Conservation (phyloP, 2,888 invertebrate genomes). For the Temnothorax ravouxi region DNA sequence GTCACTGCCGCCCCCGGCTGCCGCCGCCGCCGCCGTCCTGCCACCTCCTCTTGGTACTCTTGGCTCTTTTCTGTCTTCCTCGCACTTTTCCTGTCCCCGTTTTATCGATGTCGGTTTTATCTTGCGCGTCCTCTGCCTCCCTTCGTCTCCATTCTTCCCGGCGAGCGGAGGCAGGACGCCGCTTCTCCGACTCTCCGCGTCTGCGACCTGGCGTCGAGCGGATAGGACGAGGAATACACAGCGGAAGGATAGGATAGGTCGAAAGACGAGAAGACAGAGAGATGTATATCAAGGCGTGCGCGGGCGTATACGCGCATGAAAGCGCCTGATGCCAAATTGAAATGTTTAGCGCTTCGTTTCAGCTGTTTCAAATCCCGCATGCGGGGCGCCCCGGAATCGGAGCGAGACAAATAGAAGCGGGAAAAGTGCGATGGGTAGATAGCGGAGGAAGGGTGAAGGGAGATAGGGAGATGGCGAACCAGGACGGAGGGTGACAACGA, state of each 20-base stretch:
- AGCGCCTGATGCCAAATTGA: slow-evolving; percentile 85
- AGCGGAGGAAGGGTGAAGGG: slow-evolving; percentile 45
- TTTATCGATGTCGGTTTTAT: slow-evolving; percentile 58
- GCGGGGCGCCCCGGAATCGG: slow-evolving; percentile 63
- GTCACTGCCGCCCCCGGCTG: slow-evolving; percentile 39
- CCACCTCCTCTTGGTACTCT: slow-evolving; percentile 63
- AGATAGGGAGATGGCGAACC: slow-evolving; percentile 44
- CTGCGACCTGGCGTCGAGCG: slow-evolving; percentile 58
- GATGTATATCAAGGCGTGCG: slow-evolving; percentile 58
- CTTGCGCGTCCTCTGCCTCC: slow-evolving; percentile 47
- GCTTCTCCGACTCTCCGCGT: slow-evolving; percentile 29
- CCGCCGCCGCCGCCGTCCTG: slow-evolving; percentile 50
- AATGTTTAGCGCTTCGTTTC: slow-evolving; percentile 86
- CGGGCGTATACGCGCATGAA: slow-evolving; percentile 32
- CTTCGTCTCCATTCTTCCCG: slow-evolving; percentile 27
- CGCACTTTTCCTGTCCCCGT: slow-evolving; percentile 55
- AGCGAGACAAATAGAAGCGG: slow-evolving; percentile 39
- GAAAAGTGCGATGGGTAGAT: slow-evolving; percentile 50
- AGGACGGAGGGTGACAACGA: slow-evolving; percentile 48
- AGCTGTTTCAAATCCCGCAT: slow-evolving; percentile 77
- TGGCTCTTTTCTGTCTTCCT: slow-evolving; percentile 57
- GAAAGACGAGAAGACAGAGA: slow-evolving; percentile 24
- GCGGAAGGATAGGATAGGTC: slow-evolving; percentile 32
- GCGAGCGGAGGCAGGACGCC: slow-evolving; percentile 19
- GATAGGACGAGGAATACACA: slow-evolving; percentile 57